phyloP scores from a whole-genome alignment of 2,888 invertebrate genomes.

The Cataglyphis altisquamis region DNA sequence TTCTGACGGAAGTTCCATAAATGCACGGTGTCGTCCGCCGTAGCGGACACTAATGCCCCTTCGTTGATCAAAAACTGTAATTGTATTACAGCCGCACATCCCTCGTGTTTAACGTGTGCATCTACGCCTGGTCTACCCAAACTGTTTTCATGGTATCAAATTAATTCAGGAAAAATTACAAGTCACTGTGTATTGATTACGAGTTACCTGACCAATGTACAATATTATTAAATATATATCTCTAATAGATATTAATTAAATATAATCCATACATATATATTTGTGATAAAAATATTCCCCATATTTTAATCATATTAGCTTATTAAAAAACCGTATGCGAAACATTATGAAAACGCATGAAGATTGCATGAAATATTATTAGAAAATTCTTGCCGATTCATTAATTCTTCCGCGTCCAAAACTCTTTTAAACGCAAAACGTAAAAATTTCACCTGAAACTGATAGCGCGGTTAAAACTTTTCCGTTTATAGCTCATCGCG shows the following conservation, averaged over 20 bases:
- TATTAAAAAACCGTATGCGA: not conserved
- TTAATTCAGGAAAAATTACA: slow-evolving; percentile 74
- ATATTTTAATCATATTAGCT: not conserved
- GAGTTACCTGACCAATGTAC: not conserved
- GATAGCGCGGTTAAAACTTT: slow-evolving; percentile 12
- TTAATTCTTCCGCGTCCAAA: not conserved
- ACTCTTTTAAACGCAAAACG: not conserved
- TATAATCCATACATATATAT: not conserved
- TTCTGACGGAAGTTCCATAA: slow-evolving; percentile 99
- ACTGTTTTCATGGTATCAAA: slow-evolving; percentile 87
- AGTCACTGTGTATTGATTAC: not conserved
- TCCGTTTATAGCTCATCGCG: slow-evolving; percentile 49
- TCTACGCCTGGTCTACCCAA: slow-evolving; percentile 99
- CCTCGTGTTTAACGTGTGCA: slow-evolving; percentile 96
- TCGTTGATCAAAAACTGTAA: slow-evolving; percentile 98
- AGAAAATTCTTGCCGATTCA: slow-evolving; percentile 1
- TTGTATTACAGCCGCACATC: slow-evolving; percentile 93
- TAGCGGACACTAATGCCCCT: slow-evolving; percentile 97
- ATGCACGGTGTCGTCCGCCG: slow-evolving; percentile 98
- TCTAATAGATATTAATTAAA: slow-evolving; percentile 2
- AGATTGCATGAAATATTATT: not conserved
- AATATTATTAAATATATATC: not conserved
- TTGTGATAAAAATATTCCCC: not conserved
- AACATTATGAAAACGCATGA: not conserved
- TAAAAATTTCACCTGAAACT: slow-evolving; percentile 20